Conservation (phyloP, 2,797 vertebrate genomes). For the Sternotherus odoratus region DNA sequence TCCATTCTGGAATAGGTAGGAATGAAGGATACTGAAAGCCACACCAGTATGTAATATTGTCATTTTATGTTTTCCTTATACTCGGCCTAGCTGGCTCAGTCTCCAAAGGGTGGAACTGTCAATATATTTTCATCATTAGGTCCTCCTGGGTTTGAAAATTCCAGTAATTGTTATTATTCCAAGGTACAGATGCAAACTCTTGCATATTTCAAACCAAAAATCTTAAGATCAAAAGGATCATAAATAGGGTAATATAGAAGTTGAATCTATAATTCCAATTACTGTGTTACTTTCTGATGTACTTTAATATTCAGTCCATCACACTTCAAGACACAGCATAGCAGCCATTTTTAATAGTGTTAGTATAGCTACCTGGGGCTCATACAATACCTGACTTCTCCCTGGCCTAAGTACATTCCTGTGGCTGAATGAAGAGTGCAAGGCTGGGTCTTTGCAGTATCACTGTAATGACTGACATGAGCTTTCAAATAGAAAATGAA, state of each 20-base stretch:
- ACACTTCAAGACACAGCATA: rapidly evolving
- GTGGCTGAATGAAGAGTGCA: not conserved
- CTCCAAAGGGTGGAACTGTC: not conserved
- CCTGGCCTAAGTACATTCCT: not conserved
- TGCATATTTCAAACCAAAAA: not conserved
- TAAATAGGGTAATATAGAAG: not conserved
- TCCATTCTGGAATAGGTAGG: not conserved
- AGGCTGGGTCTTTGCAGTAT: not conserved
- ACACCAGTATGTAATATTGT: not conserved
- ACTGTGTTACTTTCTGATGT: not conserved
- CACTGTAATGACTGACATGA: not conserved
- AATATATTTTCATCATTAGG: not conserved
- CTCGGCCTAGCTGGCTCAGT: not conserved
- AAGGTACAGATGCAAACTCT: not conserved
- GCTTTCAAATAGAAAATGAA: slow-evolving; percentile 5
- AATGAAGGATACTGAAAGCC: not conserved
- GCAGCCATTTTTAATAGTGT: not conserved
- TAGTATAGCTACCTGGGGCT: not conserved
- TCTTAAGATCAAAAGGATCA: not conserved
- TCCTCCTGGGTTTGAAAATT: not conserved
- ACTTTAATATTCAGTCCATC: not conserved
- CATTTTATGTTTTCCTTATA: not conserved
- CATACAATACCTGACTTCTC: not conserved
- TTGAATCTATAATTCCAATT: not conserved
- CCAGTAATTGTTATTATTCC: not conserved